Conservation (phyloP, 92 coral and sea anemone species). For the Porites rus region DNA sequence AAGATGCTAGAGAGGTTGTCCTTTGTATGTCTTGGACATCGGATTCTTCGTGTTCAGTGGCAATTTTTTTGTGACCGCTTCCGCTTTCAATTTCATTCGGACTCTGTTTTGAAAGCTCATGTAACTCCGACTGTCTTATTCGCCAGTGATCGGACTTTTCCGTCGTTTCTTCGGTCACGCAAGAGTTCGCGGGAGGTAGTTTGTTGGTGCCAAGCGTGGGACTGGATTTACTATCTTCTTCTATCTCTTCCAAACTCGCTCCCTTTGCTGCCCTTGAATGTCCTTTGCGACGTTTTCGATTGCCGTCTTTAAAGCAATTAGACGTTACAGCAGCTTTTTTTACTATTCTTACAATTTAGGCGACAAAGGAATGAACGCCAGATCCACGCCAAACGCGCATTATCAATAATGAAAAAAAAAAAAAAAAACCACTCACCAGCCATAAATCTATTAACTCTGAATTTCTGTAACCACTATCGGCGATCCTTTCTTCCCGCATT, state of each 20-base stretch:
- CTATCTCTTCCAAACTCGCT: conserved; percentile 2
- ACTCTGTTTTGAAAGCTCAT: not conserved
- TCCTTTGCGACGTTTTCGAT: conserved; percentile 16
- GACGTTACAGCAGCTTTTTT: not conserved
- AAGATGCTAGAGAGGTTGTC: not conserved
- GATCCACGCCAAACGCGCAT: not conserved
- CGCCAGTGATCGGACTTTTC: not conserved
- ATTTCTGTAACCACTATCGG: not conserved
- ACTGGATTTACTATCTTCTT: not conserved
- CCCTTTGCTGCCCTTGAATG: not conserved
- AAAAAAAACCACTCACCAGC: conserved; percentile 6
- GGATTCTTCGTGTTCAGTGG: conserved; percentile 16
- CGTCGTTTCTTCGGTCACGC: conserved; percentile 29
- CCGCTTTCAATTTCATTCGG: not conserved
- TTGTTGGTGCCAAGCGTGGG: not conserved
- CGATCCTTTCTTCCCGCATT: conserved; percentile 14
- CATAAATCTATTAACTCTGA: not conserved
- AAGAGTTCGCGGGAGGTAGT: not conserved
- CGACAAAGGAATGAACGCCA: not conserved
- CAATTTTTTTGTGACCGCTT: not conserved
- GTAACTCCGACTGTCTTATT: not conserved
- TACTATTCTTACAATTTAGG: not conserved
- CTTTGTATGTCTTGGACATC: not conserved
- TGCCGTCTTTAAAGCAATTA: conserved; percentile 6
- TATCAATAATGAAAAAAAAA: not conserved